Evolutionary conservation across 2,888 invertebrate species (phyloP).

Genomic region (Anorthoa munda): DNA sequence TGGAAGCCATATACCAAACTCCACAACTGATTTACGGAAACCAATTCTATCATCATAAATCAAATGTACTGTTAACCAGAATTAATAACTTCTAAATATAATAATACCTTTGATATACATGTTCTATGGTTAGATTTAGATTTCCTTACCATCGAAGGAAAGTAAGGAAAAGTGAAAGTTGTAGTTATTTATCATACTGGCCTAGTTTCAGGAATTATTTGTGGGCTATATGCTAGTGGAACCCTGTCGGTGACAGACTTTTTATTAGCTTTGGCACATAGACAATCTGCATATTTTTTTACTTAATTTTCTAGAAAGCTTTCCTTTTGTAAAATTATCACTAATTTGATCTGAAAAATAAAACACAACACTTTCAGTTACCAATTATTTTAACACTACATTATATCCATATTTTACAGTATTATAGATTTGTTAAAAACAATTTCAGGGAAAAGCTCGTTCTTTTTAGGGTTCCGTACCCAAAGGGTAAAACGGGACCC

Average conservation of each 20-base stretch:
- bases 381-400: background rate
- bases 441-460: too few relatives aligned
- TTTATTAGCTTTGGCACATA: background rate
- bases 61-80: background rate
- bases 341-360: background rate
- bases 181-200: conserved; percentile 19
- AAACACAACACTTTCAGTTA: background rate
- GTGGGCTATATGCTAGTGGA: background rate
- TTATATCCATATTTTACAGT: background rate
- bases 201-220: conserved; percentile 22
- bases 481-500: too few relatives aligned
- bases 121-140: conserved; percentile 14
- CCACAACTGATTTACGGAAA: conserved; percentile 1
- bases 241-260: background rate
- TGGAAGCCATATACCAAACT: background rate
- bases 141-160: conserved; percentile 11
- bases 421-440: background rate
- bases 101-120: background rate
- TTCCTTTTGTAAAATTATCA: too few relatives aligned
- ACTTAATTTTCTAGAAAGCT: too few relatives aligned
- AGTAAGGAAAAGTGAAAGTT: conserved; percentile 42
- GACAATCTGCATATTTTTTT: background rate
- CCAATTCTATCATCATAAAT: conserved; percentile 13
- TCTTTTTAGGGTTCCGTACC: too few relatives aligned
- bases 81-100: conserved; percentile 7